phyloP scores from a whole-genome alignment of 2,113 vertebrate genomes.

The Amia ocellicauda region DNA sequence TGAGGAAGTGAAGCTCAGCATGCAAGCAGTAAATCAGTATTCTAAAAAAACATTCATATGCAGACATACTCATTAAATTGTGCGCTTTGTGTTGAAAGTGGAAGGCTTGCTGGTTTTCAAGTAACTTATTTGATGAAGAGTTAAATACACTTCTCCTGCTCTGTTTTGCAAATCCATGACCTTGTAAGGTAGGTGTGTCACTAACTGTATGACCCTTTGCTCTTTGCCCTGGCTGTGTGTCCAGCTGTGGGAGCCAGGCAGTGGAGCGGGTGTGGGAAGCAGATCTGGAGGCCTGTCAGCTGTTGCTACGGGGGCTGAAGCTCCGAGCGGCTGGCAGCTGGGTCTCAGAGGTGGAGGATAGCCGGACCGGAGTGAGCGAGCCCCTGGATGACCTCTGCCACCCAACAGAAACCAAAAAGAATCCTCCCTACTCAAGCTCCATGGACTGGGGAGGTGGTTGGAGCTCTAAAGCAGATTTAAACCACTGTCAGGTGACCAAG shows the following conservation, averaged over 20 bases:
- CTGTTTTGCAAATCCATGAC: not conserved
- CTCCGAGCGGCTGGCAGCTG: constrained; percentile 57
- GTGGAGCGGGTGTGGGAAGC: constrained; percentile 81
- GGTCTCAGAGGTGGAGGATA: constrained; percentile 54
- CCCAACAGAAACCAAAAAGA: constrained; percentile 46
- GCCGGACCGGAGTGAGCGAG: constrained; percentile 32
- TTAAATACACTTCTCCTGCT: constrained; percentile 3
- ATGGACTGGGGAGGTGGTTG: constrained; percentile 50
- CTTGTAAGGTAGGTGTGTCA: not conserved
- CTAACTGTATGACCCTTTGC: constrained; percentile 13
- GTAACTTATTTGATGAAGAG: no score
- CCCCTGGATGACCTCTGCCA: constrained; percentile 31
- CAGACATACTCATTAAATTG: no score
- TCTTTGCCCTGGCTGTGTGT: constrained; percentile 33
- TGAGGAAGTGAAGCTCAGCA: no score
- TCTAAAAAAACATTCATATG: no score
- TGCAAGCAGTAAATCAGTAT: no score
- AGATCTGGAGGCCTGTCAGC: constrained; percentile 81
- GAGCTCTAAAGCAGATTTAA: constrained; percentile 46
- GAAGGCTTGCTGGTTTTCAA: no score
- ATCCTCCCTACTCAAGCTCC: constrained; percentile 55
- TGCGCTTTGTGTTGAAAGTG: no score
- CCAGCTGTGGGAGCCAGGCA: constrained; percentile 69
- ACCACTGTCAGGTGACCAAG: constrained; percentile 70
- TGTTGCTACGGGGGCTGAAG: constrained; percentile 71